phyloP scores from a whole-genome alignment of 2,113 vertebrate species.

The Neotragus pygmaeus region DNA sequence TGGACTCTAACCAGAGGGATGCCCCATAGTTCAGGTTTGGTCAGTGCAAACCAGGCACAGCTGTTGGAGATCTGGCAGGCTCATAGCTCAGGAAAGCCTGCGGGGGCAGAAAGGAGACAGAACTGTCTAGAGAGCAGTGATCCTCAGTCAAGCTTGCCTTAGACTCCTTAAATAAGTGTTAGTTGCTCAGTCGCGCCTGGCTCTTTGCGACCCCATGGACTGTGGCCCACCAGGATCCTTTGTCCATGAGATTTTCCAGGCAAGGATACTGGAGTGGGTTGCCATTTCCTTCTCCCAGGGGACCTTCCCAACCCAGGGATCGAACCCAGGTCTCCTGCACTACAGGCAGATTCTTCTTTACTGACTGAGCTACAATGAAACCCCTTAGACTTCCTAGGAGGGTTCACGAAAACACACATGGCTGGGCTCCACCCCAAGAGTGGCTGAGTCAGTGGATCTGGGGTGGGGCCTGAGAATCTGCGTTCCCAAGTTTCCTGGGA shows the following conservation, averaged over 20 bases:
- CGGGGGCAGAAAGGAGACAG: background rate
- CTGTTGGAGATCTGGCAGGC: background rate
- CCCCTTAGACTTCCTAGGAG: background rate
- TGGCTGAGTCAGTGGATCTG: background rate
- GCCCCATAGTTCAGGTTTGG: background rate
- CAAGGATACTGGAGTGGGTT: too few relatives aligned
- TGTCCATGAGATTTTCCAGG: too few relatives aligned
- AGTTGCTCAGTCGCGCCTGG: too few relatives aligned
- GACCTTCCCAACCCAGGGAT: too few relatives aligned
- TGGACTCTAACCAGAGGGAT: background rate
- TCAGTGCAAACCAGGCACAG: background rate
- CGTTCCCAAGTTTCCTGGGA: background rate
- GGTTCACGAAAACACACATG: background rate
- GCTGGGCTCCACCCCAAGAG: background rate
- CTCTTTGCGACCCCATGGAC: too few relatives aligned
- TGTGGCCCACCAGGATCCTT: too few relatives aligned
- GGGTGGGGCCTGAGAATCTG: background rate
- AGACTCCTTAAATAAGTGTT: too few relatives aligned
- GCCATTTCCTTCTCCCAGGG: too few relatives aligned
- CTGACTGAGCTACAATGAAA: too few relatives aligned
- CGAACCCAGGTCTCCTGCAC: too few relatives aligned
- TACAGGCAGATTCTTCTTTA: too few relatives aligned
- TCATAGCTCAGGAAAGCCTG: background rate
- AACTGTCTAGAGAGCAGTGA: background rate
- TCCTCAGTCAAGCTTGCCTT: accelerated